Percentiles rank a stretch among this genome's conserved stretches.
Conservation (phyloP, 2,797 vertebrate genomes). For the Percopsis omiscomaycus region DNA sequence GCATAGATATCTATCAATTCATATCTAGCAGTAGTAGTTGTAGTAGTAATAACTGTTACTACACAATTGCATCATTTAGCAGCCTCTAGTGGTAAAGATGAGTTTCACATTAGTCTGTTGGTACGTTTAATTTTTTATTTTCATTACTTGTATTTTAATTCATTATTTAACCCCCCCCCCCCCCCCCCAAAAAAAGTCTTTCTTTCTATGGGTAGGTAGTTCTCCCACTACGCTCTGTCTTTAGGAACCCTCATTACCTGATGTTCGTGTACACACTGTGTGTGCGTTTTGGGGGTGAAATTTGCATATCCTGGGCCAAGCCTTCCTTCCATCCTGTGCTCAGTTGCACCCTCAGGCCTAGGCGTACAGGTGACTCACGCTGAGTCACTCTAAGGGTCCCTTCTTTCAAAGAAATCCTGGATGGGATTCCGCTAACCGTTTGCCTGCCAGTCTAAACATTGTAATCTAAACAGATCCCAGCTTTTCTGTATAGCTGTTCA, state of each 20-base stretch:
- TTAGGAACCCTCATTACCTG: constrained; percentile 23
- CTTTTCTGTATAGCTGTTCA: constrained; percentile 16
- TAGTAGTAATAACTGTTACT: too few species aligned
- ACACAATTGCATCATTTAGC: not conserved
- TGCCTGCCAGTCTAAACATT: constrained; percentile 61
- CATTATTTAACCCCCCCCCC: too few species aligned
- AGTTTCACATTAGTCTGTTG: not conserved
- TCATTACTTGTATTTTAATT: not conserved
- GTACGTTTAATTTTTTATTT: not conserved
- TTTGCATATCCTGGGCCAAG: constrained; percentile 75
- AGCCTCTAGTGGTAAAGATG: constrained; percentile 58
- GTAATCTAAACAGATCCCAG: constrained; percentile 47
- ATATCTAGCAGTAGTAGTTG: too few species aligned
- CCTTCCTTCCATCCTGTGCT: constrained; percentile 53
- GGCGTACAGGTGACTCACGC: constrained; percentile 56
- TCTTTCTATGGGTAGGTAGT: too few species aligned
- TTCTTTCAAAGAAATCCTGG: constrained; percentile 60
- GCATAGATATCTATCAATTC: too few species aligned
- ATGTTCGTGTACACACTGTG: constrained; percentile 20
- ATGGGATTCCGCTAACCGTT: constrained; percentile 62
- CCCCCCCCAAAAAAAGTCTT: too few species aligned
- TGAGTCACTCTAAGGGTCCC: constrained; percentile 49
- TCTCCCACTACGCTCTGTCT: constrained; percentile 15
- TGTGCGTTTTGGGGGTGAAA: constrained; percentile 38
- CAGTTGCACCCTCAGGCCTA: constrained; percentile 64